phyloP scores from a whole-genome alignment of 2,888 invertebrate species.

The Macaria notata region DNA sequence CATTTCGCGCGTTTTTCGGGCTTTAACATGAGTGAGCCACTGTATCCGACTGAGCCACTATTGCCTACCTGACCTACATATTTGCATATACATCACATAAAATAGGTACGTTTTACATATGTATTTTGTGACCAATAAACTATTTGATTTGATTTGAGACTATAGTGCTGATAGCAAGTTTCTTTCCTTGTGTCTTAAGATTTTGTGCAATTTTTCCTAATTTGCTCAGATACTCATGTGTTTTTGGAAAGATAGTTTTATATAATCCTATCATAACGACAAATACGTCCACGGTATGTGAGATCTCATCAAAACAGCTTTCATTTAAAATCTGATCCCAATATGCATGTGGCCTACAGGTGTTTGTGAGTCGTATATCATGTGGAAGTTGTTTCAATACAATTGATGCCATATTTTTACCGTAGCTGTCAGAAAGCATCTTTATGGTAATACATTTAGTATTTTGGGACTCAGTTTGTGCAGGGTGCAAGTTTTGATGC shows the following conservation, averaged over 20 bases:
- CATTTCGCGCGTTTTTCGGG: too few species aligned
- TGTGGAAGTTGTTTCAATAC: background rate
- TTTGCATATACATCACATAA: too few species aligned
- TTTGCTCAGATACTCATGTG: background rate
- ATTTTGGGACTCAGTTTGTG: background rate
- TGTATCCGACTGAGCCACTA: too few species aligned
- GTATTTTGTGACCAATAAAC: too few species aligned
- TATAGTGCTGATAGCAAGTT: too few species aligned
- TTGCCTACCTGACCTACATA: too few species aligned
- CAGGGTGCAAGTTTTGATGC: background rate
- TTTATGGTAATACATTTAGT: background rate
- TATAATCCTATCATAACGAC: background rate
- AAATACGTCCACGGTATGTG: background rate
- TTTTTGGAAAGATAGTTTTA: background rate
- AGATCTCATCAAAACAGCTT: background rate
- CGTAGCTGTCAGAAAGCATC: slow-evolving; percentile 1
- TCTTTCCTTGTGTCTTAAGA: background rate
- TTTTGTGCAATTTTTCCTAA: background rate
- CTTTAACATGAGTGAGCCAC: too few species aligned
- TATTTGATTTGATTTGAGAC: too few species aligned
- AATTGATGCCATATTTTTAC: background rate
- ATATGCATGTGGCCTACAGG: background rate
- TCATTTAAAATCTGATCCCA: background rate
- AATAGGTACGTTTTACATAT: too few species aligned
- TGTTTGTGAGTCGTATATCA: background rate